A percentile compares a stretch with the other conserved stretches of the same genome.
These are phyloP conservation scores for Augiades crinisus DNA, from an alignment of 2,888 invertebrate genomes.

Conservation along the genomic window DNA sequence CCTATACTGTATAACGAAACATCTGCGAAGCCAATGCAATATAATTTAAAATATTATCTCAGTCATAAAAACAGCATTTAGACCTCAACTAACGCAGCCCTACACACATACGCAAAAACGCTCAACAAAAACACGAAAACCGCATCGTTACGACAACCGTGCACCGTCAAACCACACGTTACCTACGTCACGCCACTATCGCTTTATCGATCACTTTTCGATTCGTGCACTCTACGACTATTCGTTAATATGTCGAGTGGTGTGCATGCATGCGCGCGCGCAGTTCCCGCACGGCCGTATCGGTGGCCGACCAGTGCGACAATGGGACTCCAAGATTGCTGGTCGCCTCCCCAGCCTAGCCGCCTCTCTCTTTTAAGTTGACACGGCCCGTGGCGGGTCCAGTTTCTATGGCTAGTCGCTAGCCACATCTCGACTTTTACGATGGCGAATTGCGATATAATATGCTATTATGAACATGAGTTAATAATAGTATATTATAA, in stretches of 20 bases:
- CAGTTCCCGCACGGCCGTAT: constrained; percentile 66
- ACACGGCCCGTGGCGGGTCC: constrained; percentile 38
- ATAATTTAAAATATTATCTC: too few relatives aligned
- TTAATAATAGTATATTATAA: too few relatives aligned
- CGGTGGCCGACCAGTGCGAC: constrained; percentile 70
- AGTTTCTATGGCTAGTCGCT: constrained; percentile 19
- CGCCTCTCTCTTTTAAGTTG: constrained; percentile 78
- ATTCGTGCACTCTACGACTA: constrained; percentile 9
- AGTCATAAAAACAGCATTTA: too few relatives aligned
- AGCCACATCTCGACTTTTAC: constrained; percentile 18
- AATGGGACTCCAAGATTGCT: constrained; percentile 64
- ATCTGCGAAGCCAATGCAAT: too few relatives aligned
- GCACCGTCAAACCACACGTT: constrained; percentile 39
- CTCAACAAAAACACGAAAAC: constrained; percentile 36
- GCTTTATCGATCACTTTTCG: constrained; percentile 33
- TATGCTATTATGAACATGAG: too few relatives aligned
- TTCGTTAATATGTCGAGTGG: constrained; percentile 25
- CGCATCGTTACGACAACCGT: constrained; percentile 42
- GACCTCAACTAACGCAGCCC: constrained; percentile 11
- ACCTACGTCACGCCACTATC: constrained; percentile 43
- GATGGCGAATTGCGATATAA: background rate
- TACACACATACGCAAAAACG: constrained; percentile 14
- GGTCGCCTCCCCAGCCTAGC: constrained; percentile 67
- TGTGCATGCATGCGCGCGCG: constrained; percentile 40
- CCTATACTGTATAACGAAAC: too few relatives aligned